Evolutionary conservation across 2,888 invertebrate species (phyloP), one percentile per base, ranked within the genome.

Genomic region (Orthonevra nobilis): DNA sequence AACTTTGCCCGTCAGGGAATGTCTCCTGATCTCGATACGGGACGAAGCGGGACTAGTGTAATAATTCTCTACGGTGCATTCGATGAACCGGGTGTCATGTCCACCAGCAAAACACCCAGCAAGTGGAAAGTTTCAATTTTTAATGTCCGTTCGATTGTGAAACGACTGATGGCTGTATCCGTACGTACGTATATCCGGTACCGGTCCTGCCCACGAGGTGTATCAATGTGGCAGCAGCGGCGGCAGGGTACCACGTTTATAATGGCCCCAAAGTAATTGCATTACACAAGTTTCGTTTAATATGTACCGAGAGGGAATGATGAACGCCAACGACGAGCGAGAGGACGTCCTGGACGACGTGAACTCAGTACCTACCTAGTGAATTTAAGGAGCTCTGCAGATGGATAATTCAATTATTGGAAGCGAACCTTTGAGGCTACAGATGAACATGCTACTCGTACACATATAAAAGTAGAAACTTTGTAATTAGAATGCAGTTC

Each of bases 61-160:
- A 66, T 77, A 77, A 77, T 61, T 77, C 72, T 72, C 66, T 38
- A 50, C 9, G 36, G 70, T 28, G 54, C 30, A 30, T 26, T 54
- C 28, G 46, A 46, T 36, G 34, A 54, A 60, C 52, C 36, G 60
- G 61, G 66, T 60, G 60, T 70, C 70, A 77, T 77, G 77, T 66
- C 79, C 79, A 72, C 64, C 46, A 66, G 56, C 66, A 77, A n/a
- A n/a, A 72, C 60, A 79, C 61, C 54, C 40, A 30, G 32, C 38
- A 72, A 66, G 66, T 56, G 66, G 61, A 72, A 79, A 79, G 72
- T 79, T 73, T 79, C 66, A 79, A 79, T 79, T 73, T 79, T 79
- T 79, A 79, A 79, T 79, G 79, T 79, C 79, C 72, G 79, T 79
- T 79, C 79, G 79, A 79, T 79, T 79, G 79, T 79, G 66, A 70